Base-by-base conservation (phyloP, 2,888 invertebrate species). In the Elegia similella region DNA sequence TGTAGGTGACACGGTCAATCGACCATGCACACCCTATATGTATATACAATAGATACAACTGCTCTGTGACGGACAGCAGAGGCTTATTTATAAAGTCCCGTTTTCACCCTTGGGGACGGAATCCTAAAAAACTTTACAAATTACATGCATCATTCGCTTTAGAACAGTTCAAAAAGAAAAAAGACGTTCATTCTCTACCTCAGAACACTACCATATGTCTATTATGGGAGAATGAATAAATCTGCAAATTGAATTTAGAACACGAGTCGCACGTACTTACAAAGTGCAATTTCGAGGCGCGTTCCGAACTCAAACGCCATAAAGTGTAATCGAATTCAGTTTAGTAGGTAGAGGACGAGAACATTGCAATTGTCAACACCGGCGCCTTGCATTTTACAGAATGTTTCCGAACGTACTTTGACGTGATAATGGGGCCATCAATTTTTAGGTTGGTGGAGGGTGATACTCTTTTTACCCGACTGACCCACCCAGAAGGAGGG, bases 301-400 rank as follows among this genome's bases (percentile, higher is more conserved):
- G 76, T 82, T 81, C 72, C 64, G 75, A 84, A 82, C 78, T 81
- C 68, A 72, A 80, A 78, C 65, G 75, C 78, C 78, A 84, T 88
- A 89, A 88, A 88, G 78, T 76, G 81, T 86, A 88, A 89, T 89
- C 81, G 86, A 82, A 89, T 85, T 85, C 81, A 78, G 84, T 84
- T 89, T 82, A 86, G 77, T 73, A 81, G 75, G 65, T 71, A 61
- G 60, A 64, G 62, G 58, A 61, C 60, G 62, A 23, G 23, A 64
- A 61, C 65, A 62, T 59, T 82, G 88, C 88, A 85, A 90, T 89
- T 88, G 88, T 86, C 84, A 82, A 83, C 89, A 90, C 77, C 82
- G 83, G 90, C 13, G 64, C 72, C 77, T 88, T 82, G 80, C 84
- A 86, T 86, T 86, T 86, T 84, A 82, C 80, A 80, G 76, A 64